These are phyloP conservation scores for Sibirionetta formosa DNA, from an alignment of 2,797 vertebrate genomes.

Conservation along the genomic window DNA sequence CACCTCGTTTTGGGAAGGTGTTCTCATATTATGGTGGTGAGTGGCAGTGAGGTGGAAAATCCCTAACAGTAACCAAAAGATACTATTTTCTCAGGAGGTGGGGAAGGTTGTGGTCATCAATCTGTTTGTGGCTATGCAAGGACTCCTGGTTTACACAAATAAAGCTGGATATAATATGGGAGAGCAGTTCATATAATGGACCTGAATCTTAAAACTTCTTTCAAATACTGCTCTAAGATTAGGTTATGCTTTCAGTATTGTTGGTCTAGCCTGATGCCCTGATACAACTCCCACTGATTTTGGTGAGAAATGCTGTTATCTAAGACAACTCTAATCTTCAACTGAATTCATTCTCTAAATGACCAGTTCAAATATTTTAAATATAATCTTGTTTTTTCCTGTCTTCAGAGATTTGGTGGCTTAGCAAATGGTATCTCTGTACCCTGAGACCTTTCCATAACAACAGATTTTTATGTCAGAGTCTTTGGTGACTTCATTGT, in stretches of 20 bases:
- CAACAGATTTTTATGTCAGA: neutral
- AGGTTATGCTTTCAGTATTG: neutral
- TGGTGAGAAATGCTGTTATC: neutral
- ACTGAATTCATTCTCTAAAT: neutral
- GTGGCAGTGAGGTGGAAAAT: neutral
- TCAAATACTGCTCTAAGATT: no score
- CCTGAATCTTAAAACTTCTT: neutral
- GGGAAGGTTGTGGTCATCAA: neutral
- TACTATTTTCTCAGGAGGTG: neutral
- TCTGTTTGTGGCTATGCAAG: neutral
- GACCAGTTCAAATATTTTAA: neutral
- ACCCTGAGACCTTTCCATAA: neutral
- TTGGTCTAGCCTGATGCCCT: neutral
- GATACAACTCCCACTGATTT: neutral
- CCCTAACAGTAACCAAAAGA: neutral
- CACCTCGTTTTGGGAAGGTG: neutral
- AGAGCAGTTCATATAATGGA: neutral
- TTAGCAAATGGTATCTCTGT: neutral
- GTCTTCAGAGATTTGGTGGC: neutral
- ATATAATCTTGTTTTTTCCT: neutral
- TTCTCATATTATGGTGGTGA: neutral
- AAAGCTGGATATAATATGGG: neutral
- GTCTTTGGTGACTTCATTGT: constrained; percentile 45
- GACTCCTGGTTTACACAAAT: neutral
- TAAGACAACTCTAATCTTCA: neutral